phyloP scores from a whole-genome alignment of 2,888 invertebrate genomes.

The Myopa tessellatipennis region DNA sequence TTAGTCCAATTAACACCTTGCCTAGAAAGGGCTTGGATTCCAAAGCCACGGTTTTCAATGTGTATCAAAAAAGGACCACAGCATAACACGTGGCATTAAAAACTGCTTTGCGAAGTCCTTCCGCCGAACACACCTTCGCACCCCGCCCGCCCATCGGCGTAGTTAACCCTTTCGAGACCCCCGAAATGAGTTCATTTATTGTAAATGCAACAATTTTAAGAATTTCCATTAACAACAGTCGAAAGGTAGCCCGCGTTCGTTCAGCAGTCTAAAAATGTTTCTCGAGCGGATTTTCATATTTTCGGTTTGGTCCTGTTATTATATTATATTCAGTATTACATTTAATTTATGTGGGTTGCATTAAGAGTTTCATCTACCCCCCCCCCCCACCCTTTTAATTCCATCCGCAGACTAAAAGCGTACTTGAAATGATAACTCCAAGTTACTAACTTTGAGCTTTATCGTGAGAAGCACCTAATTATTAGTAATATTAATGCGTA shows the following conservation, averaged over 20 bases:
- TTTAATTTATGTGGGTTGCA: too few relatives aligned
- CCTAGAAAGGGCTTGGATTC: constrained; percentile 8
- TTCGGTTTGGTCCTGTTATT: neutral
- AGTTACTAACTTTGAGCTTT: too few relatives aligned
- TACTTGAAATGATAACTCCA: too few relatives aligned
- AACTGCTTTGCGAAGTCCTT: constrained; percentile 14
- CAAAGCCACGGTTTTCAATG: constrained; percentile 5
- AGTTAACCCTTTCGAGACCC: constrained; percentile 18
- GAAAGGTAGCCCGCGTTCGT: neutral
- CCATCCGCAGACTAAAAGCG: too few relatives aligned
- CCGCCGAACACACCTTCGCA: neutral
- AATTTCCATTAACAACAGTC: constrained; percentile 62
- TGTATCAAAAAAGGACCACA: constrained; percentile 8
- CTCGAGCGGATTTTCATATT: neutral
- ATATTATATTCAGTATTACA: too few relatives aligned
- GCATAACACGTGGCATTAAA: constrained; percentile 15
- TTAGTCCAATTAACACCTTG: constrained; percentile 32
- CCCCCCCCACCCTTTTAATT: too few relatives aligned
- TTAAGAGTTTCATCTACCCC: too few relatives aligned
- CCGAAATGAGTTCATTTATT: constrained; percentile 37
- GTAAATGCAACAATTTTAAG: constrained; percentile 55
- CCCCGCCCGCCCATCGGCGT: neutral
- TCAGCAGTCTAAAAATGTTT: too few relatives aligned
- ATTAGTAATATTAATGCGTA: too few relatives aligned
- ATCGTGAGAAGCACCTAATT: too few relatives aligned